These are phyloP conservation scores for Dendrocopos noguchii DNA, from an alignment of 2,113 vertebrate species.

Conservation along the genomic window DNA sequence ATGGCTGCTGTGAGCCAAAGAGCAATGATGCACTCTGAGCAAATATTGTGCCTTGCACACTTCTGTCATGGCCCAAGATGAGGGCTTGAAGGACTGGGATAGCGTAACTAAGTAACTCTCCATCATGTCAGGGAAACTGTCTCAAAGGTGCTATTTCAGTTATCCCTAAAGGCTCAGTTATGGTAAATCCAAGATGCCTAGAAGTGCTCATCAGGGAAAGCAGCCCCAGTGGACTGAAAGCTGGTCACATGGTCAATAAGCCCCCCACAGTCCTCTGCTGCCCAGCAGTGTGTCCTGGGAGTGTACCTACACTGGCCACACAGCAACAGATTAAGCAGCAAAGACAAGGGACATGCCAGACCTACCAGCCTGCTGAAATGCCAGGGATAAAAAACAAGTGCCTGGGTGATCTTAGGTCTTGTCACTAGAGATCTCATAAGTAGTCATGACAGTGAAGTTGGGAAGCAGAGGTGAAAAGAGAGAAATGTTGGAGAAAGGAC, in stretches of 20 bases:
- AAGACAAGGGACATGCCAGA: neutral
- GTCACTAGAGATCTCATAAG: neutral
- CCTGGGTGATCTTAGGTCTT: neutral
- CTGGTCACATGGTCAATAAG: neutral
- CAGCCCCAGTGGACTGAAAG: neutral
- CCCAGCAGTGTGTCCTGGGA: neutral
- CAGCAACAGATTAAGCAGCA: neutral
- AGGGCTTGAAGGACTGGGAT: neutral
- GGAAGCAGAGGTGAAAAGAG: neutral
- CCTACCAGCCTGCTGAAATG: neutral
- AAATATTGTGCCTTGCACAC: neutral
- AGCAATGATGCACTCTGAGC: neutral
- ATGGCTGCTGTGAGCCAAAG: neutral
- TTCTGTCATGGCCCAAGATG: neutral
- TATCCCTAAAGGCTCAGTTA: neutral
- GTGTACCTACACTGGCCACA: neutral
- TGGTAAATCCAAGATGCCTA: neutral
- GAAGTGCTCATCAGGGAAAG: accelerated
- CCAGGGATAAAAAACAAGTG: too few relatives aligned
- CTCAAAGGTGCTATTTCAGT: neutral
- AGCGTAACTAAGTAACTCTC: neutral
- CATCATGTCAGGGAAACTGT: neutral
- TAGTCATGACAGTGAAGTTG: neutral
- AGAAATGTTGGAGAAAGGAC: neutral
- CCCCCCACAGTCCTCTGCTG: neutral